Base-by-base conservation (phyloP, 2,113 vertebrate species). In the Callopanchax toddi region DNA sequence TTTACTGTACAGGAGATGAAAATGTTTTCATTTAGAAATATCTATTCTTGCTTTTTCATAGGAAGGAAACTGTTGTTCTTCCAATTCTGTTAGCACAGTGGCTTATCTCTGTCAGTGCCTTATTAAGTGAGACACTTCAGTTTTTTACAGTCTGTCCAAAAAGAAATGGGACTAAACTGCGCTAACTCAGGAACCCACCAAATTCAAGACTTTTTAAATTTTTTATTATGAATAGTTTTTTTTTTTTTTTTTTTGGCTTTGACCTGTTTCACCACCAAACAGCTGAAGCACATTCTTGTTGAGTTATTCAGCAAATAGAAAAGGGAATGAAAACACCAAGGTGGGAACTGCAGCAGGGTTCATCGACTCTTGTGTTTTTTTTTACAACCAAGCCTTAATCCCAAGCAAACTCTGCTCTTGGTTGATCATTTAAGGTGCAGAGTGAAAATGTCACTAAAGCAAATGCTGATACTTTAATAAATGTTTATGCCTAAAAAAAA, bases 81-180 rank as follows among this genome's bases (percentile, higher is more conserved):
- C 43, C 18, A 15, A 25, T 73, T 79, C 36, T 76, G 15, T 76
- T 59, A 74, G 53, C 60, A 63, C 61, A 83, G 67, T 67, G 60
- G 64, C 68, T 85, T 78, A 73, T 86, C 67, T 85, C 75, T 86
- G 81, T 90, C 86, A 89, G 92, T 93, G 91, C 92, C 92, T 93
- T 93, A 92, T 86, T 68, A 75, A 85, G 63, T 46, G 32, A 86
- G 79, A 89, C 78, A 83, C 78, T 79, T 50, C 26, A 66, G 62
- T 81, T 85, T 81, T 57, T 72, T 57, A 77, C 50, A 74, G 53
- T 79, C 57, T 26, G 21, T 54, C 82, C 57, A 79, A 57, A 52
- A 74, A 71, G 43, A 63, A 45, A 75, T 11, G 13, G 40, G 56
- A 67, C 67, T 43, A 52, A 72, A 76, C 67, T 67, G 37, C 54